Conservation (phyloP, 2,797 vertebrate species). For the Decapterus maruadsi region DNA sequence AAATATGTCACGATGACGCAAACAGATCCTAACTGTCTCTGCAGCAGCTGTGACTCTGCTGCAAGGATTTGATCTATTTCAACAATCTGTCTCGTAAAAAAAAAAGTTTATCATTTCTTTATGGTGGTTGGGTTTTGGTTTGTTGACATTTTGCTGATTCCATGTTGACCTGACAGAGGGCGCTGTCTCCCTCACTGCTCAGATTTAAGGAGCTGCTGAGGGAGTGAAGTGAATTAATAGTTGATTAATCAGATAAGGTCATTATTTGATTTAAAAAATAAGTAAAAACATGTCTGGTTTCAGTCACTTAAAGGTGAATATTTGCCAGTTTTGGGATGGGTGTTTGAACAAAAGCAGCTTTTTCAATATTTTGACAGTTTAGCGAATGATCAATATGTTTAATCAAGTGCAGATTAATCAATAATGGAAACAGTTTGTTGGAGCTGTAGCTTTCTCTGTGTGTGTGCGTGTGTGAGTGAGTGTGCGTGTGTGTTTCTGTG, state of each 20-base stretch:
- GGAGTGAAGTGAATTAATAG: too few relatives aligned
- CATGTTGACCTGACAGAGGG: conserved; percentile 8
- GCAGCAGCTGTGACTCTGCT: too few relatives aligned
- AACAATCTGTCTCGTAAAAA: too few relatives aligned
- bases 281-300: background rate
- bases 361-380: background rate
- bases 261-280: background rate
- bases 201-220: too few relatives aligned
- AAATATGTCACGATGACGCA: background rate
- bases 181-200: background rate
- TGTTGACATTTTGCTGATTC: too few relatives aligned
- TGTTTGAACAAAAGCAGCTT: background rate
- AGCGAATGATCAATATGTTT: background rate
- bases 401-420: background rate
- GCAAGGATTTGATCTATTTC: too few relatives aligned
- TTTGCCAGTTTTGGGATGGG: background rate
- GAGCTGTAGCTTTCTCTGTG: background rate
- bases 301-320: background rate
- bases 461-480: background rate
- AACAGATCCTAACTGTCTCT: too few relatives aligned
- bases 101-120: too few relatives aligned
- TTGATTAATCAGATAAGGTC: too few relatives aligned
- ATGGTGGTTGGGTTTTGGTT: too few relatives aligned
- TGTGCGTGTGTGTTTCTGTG: background rate
- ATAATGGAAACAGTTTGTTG: background rate